Percentiles rank a stretch among this genome's conserved stretches.
Conservation (phyloP, 53 echinoderm and acorn worm species). For the Pentamera pediparva region DNA sequence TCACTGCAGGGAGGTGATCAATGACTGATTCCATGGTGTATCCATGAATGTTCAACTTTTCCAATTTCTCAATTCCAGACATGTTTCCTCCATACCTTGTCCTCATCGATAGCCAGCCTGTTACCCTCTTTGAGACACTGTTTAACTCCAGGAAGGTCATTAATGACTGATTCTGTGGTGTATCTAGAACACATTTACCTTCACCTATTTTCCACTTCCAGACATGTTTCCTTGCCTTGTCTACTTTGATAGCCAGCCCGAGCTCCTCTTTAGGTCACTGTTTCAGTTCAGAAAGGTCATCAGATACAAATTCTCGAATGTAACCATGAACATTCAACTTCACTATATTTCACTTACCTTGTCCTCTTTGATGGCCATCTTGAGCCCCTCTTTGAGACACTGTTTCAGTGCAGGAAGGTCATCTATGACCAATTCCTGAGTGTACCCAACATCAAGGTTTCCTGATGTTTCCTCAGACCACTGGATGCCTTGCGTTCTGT, state of each 20-base stretch:
- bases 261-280: constrained; percentile 47
- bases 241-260: constrained; percentile 43
- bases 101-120: constrained; percentile 66
- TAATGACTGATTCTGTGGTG: constrained; percentile 60
- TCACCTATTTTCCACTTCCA: too few species aligned
- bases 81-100: constrained; percentile 62
- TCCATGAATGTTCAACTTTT: too few species aligned
- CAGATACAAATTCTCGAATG: constrained; percentile 38
- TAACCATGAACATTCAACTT: too few species aligned
- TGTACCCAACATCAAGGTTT: constrained; percentile 63
- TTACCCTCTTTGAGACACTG: constrained; percentile 75
- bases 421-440: constrained; percentile 68
- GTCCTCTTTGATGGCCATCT: constrained; percentile 75
- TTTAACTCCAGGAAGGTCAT: constrained; percentile 87
- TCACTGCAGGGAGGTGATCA: too few species aligned
- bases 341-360: constrained; percentile 55
- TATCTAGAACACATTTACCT: too few species aligned
- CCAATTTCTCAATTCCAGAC: too few species aligned
- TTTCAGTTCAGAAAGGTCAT: constrained; percentile 53
- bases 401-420: constrained; percentile 90
- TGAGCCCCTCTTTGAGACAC: constrained; percentile 68
- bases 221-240: too few species aligned
- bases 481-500: constrained; percentile 73
- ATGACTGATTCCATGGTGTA: too few species aligned
- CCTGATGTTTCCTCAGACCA: constrained; percentile 75